A percentile compares a stretch with the other conserved stretches of the same genome.
Evolutionary conservation across 2,113 vertebrate genomes (phyloP).

Genomic region (Aphyosemion australe): DNA sequence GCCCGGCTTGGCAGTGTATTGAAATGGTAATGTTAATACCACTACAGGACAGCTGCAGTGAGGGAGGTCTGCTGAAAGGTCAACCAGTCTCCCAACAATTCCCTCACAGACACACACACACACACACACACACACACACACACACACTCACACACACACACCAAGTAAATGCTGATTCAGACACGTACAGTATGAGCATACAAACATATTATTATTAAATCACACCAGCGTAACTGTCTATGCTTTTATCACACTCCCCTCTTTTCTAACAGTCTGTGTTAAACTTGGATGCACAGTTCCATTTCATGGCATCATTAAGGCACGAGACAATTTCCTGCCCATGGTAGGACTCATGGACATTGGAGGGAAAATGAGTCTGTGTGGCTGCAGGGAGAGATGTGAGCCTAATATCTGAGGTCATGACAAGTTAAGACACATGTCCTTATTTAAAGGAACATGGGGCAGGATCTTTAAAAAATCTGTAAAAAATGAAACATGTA

Average conservation of each 20-base stretch:
- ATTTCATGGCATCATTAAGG: slow-evolving; percentile 54
- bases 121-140: slow-evolving; percentile 1
- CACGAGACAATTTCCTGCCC: slow-evolving; percentile 55
- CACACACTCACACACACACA: slow-evolving; percentile 1
- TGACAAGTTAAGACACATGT: too few relatives aligned
- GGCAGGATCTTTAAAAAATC: too few relatives aligned
- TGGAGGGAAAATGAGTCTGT: slow-evolving; percentile 45
- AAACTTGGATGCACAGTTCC: slow-evolving; percentile 40
- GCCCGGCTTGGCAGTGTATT: slow-evolving; percentile 73
- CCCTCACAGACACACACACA: slow-evolving; percentile 16
- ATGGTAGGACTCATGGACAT: slow-evolving; percentile 31
- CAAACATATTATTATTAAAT: slow-evolving; percentile 14
- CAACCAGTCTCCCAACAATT: slow-evolving; percentile 62
- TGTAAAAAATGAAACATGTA: too few relatives aligned
- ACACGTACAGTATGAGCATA: slow-evolving; percentile 8
- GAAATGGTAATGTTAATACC: slow-evolving; percentile 83
- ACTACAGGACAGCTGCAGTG: slow-evolving; percentile 75
- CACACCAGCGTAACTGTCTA: slow-evolving; percentile 9
- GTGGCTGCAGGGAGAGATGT: slow-evolving; percentile 44
- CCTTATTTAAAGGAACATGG: too few relatives aligned
- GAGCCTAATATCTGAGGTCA: too few relatives aligned
- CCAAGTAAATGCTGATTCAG: slow-evolving; percentile 9
- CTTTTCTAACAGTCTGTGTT: slow-evolving; percentile 40
- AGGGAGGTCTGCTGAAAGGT: slow-evolving; percentile 75
- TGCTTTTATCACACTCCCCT: slow-evolving; percentile 40